Evolutionary conservation across 2,113 vertebrate genomes (phyloP).

Genomic region (Thymallus thymallus): DNA sequence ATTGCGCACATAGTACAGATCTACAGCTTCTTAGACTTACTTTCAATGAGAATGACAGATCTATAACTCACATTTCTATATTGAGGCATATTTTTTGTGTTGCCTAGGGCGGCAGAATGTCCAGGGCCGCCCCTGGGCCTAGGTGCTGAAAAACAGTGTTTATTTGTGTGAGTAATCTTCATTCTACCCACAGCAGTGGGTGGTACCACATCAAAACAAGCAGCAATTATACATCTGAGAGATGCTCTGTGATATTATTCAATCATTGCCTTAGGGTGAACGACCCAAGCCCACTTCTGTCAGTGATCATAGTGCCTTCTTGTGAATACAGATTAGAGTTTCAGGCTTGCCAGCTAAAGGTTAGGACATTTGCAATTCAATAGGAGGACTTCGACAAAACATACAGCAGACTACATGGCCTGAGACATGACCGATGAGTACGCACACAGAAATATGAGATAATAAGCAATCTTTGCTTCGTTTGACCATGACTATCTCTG

Average conservation of each 20-base stretch:
- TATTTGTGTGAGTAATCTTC: too few relatives aligned
- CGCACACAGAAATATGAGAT: neutral
- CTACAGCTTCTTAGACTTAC: too few relatives aligned
- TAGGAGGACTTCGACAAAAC: neutral
- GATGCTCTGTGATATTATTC: neutral
- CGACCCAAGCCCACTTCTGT: neutral
- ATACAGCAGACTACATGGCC: neutral
- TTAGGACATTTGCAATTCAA: neutral
- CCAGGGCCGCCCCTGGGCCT: too few relatives aligned
- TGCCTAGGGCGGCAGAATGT: too few relatives aligned
- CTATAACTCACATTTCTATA: too few relatives aligned
- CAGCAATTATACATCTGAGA: too few relatives aligned
- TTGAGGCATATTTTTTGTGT: too few relatives aligned
- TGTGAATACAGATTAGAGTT: neutral
- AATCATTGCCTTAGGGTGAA: slow-evolving; percentile 7
- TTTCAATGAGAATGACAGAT: too few relatives aligned
- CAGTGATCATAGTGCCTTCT: neutral
- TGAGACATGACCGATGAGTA: neutral
- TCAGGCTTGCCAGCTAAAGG: neutral
- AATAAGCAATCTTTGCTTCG: neutral
- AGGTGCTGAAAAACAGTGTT: too few relatives aligned
- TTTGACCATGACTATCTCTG: neutral
- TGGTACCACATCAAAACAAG: too few relatives aligned
- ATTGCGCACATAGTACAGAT: too few relatives aligned
- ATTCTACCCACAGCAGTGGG: too few relatives aligned